Conservation (phyloP, 2,113 vertebrate species). For the Seriola rivoliana region DNA sequence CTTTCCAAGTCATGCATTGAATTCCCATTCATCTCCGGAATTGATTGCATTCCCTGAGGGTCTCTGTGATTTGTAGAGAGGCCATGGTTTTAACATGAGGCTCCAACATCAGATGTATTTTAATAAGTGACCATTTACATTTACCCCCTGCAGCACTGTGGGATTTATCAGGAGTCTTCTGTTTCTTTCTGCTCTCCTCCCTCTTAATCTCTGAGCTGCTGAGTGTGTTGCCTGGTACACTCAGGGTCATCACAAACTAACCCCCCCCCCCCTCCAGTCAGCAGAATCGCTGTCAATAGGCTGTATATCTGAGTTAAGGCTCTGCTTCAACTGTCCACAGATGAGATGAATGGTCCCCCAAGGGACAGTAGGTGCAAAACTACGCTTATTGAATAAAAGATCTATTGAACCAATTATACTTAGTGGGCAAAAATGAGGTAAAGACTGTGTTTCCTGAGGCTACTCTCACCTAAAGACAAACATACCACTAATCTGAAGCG, state of each 20-base stretch:
- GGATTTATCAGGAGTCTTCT: not conserved
- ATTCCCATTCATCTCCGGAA: constrained; percentile 58
- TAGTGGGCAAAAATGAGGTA: not conserved
- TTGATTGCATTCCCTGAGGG: constrained; percentile 36
- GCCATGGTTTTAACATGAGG: not conserved
- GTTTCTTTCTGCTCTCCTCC: not conserved
- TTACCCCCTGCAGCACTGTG: constrained; percentile 18
- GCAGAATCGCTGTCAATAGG: constrained; percentile 49
- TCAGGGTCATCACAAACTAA: constrained; percentile 40
- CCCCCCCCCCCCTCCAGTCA: constrained; percentile 33
- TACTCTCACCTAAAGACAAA: constrained; percentile 25
- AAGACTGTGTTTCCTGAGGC: constrained; percentile 12
- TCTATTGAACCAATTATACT: constrained; percentile 37
- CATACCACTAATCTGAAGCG: constrained; percentile 31
- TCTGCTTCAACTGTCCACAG: constrained; percentile 46
- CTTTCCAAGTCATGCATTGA: constrained; percentile 57
- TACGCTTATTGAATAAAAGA: constrained; percentile 36
- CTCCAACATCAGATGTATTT: constrained; percentile 26
- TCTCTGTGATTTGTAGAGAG: constrained; percentile 26
- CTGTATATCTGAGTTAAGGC: constrained; percentile 45
- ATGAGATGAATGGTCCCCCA: constrained; percentile 40
- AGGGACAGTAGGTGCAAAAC: constrained; percentile 36
- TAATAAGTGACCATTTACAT: constrained; percentile 39
- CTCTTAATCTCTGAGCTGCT: constrained; percentile 26
- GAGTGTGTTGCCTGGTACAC: constrained; percentile 39